phyloP scores from a whole-genome alignment of 2,113 vertebrate genomes.

The Illadopsis cleaveri region DNA sequence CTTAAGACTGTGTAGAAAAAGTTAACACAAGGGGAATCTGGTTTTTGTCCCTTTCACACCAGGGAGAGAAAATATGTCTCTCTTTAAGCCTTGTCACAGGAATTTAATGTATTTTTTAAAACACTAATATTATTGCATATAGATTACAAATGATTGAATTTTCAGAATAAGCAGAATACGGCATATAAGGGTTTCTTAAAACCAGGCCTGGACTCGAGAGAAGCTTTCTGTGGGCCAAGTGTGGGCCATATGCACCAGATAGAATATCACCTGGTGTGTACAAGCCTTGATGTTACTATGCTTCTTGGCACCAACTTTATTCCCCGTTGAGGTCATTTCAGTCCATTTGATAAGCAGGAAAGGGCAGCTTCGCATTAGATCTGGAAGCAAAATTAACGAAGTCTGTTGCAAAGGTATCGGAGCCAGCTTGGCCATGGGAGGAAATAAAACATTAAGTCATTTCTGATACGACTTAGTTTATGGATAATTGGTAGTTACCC shows the following conservation, averaged over 20 bases:
- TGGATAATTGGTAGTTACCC: constrained; percentile 51
- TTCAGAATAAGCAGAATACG: neutral
- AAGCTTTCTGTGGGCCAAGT: neutral
- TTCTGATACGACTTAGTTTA: constrained; percentile 14
- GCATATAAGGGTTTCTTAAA: neutral
- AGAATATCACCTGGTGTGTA: neutral
- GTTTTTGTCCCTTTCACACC: neutral
- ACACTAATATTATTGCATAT: neutral
- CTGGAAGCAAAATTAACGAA: neutral
- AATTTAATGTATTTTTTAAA: neutral
- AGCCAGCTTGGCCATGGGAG: neutral
- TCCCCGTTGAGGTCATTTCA: neutral
- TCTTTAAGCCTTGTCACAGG: neutral
- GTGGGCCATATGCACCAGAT: neutral
- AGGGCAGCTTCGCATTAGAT: neutral
- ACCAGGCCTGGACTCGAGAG: neutral
- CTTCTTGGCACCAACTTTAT: neutral
- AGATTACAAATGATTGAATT: neutral
- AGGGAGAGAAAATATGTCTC: neutral
- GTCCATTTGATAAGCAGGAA: neutral
- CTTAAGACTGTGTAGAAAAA: neutral
- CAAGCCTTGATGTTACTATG: neutral
- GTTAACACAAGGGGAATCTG: neutral
- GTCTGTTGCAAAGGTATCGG: neutral
- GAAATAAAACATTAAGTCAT: constrained; percentile 42